phyloP scores from a whole-genome alignment of 2,797 vertebrate species.

The Anguilla pacifica region DNA sequence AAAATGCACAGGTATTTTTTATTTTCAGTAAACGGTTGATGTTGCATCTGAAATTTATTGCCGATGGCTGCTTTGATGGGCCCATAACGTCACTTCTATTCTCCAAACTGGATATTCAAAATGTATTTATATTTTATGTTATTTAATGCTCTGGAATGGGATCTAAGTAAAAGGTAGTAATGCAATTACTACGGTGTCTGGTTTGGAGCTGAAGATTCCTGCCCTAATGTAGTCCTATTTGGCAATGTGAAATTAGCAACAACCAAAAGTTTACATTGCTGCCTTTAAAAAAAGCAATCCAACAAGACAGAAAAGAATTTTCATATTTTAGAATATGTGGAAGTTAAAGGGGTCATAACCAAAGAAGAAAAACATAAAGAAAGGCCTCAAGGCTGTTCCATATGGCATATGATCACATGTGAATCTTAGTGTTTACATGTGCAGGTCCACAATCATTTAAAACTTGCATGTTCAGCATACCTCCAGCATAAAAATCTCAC shows the following conservation, averaged over 20 bases:
- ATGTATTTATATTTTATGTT: not conserved
- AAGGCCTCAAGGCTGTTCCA: not conserved
- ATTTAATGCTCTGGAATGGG: not conserved
- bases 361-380: too few species aligned
- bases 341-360: too few species aligned
- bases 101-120: not conserved
- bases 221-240: not conserved
- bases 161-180: not conserved
- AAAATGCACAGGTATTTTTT: not conserved
- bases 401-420: not conserved
- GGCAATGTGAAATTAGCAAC: not conserved
- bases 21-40: conserved; percentile 1
- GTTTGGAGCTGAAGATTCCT: not conserved
- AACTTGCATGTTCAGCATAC: not conserved
- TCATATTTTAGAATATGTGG: too few species aligned
- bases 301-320: too few species aligned
- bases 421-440: not conserved
- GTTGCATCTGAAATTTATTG: not conserved
- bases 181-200: not conserved
- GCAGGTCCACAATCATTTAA: not conserved
- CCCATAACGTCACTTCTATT: not conserved
- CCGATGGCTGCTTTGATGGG: not conserved
- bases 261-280: too few species aligned
- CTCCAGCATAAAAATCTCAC: not conserved
- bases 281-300: too few species aligned